phyloP scores from a whole-genome alignment of 1,140 invertebrate genomes.

The Cydia strobilella region DNA sequence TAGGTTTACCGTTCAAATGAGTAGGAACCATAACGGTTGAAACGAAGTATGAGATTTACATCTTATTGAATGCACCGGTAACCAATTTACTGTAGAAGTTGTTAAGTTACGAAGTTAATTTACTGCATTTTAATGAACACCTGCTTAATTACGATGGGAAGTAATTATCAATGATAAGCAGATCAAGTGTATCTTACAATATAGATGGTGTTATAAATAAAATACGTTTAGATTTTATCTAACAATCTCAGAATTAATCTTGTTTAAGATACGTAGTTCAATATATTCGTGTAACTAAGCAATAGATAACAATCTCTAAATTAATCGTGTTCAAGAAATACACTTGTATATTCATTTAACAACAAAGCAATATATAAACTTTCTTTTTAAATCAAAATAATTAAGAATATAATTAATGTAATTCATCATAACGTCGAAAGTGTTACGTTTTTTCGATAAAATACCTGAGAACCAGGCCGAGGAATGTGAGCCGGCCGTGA shows the following conservation, averaged over 20 bases:
- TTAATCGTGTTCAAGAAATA: background rate
- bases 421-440: constrained; percentile 42
- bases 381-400: constrained; percentile 32
- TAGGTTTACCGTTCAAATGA: constrained; percentile 53
- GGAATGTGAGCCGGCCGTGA: constrained; percentile 64
- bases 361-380: background rate
- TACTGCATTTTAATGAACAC: constrained; percentile 4
- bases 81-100: background rate
- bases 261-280: too few species aligned
- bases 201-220: background rate
- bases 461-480: constrained; percentile 69
- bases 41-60: constrained; percentile 34
- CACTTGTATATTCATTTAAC: background rate
- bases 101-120: background rate
- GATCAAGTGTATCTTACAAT: background rate
- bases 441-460: constrained; percentile 60
- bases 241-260: background rate
- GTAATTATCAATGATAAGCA: background rate
- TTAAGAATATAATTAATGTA: constrained; percentile 16
- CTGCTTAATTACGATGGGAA: background rate
- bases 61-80: constrained; percentile 17
- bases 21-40: constrained; percentile 50
- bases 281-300: too few species aligned
- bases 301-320: background rate
- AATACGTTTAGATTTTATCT: background rate